Evolutionary conservation across 2,113 vertebrate species (phyloP).

Genomic region (Hippocampus guttulatus): DNA sequence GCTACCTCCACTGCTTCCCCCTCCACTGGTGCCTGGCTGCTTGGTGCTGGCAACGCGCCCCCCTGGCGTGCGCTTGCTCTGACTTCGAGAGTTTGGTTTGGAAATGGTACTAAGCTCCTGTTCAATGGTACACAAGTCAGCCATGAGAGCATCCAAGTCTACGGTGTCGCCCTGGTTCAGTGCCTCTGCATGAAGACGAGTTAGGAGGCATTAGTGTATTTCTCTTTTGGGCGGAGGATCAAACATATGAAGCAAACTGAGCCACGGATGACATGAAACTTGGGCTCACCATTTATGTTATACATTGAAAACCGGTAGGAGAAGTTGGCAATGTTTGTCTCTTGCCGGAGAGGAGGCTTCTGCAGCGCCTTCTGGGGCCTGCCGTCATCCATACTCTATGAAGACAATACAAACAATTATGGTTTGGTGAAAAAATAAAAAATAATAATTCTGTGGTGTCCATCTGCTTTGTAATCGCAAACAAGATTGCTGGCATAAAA

Average conservation of each 20-base stretch:
- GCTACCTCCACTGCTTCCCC: slow-evolving; percentile 74
- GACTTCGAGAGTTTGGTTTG: slow-evolving; percentile 79
- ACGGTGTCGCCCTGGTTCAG: slow-evolving; percentile 93
- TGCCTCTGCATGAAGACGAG: slow-evolving; percentile 79
- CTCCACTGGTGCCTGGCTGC: slow-evolving; percentile 65
- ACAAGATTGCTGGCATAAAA: background rate
- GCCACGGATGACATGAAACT: background rate
- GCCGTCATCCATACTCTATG: slow-evolving; percentile 91
- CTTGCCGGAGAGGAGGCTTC: slow-evolving; percentile 91
- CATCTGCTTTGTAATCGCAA: background rate
- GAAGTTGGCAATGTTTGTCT: slow-evolving; percentile 98
- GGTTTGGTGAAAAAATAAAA: background rate
- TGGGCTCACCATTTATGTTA: slow-evolving; percentile 90
- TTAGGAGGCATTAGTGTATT: background rate
- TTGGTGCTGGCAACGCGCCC: slow-evolving; percentile 77
- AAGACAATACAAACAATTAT: background rate
- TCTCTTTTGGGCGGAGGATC: background rate
- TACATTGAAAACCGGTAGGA: slow-evolving; percentile 99
- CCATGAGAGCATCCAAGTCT: slow-evolving; percentile 97
- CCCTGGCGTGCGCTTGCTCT: slow-evolving; percentile 74
- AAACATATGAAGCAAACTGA: background rate
- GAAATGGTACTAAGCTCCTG: slow-evolving; percentile 92
- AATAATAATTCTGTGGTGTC: background rate
- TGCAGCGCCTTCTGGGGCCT: slow-evolving; percentile 80
- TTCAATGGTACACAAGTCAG: slow-evolving; percentile 96